These are phyloP conservation scores for Hypotaenidia okinawae DNA, from an alignment of 2,797 vertebrate species.

Conservation along the genomic window DNA sequence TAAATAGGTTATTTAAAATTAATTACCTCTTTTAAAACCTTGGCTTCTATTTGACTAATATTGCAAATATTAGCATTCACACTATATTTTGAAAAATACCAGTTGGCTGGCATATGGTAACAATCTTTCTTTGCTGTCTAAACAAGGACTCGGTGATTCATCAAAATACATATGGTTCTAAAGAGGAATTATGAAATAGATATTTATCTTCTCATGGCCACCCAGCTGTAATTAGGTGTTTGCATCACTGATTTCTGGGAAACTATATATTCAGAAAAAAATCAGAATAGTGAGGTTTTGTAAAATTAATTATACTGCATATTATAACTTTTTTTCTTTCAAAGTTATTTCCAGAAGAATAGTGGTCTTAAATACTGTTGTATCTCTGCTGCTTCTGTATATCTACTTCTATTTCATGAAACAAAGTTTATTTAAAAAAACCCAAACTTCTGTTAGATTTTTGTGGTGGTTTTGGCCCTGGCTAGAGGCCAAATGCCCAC, in stretches of 20 bases:
- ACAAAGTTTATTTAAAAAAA: background rate
- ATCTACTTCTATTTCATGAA: background rate
- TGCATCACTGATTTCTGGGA: background rate
- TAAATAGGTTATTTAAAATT: background rate
- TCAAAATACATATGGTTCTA: background rate
- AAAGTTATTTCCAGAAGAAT: background rate
- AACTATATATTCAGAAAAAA: background rate
- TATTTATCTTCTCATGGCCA: background rate
- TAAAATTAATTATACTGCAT: background rate
- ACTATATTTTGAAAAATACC: background rate
- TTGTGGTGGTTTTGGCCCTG: too few relatives aligned
- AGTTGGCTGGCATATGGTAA: background rate
- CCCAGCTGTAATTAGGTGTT: background rate
- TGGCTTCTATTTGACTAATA: background rate
- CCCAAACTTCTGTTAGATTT: background rate
- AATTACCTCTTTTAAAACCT: background rate
- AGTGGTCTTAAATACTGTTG: background rate
- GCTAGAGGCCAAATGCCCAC: too few relatives aligned
- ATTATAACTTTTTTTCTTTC: background rate
- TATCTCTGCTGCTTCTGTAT: background rate
- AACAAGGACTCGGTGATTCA: background rate
- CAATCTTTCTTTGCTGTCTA: background rate
- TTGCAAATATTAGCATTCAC: background rate
- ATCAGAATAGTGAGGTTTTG: background rate
- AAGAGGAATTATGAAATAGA: background rate